These are phyloP conservation scores for Phrynocephalus forsythii DNA, from an alignment of 2,797 vertebrate species.

Conservation along the genomic window DNA sequence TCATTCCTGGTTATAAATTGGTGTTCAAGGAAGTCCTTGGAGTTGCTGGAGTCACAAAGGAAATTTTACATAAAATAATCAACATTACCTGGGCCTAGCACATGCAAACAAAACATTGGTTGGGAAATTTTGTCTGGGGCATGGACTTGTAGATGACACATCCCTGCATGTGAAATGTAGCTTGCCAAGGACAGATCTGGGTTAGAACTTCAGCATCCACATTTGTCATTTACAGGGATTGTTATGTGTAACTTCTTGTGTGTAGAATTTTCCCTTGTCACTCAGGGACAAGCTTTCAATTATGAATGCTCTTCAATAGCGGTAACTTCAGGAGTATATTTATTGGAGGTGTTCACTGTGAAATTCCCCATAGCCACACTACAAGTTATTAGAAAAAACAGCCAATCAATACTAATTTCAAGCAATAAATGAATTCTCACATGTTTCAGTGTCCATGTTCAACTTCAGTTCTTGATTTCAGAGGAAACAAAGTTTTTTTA, in stretches of 20 bases:
- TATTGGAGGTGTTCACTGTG: background rate
- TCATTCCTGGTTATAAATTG: background rate
- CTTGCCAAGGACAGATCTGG: background rate
- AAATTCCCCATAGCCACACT: background rate
- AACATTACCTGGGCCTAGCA: background rate
- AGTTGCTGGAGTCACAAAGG: slow-evolving; percentile 20
- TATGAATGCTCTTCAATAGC: background rate
- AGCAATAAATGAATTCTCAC: background rate
- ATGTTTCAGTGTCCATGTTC: background rate
- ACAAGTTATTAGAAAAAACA: background rate
- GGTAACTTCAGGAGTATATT: background rate
- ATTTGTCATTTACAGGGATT: background rate
- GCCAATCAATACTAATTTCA: background rate
- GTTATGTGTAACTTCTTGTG: too few species aligned
- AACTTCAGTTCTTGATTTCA: too few species aligned
- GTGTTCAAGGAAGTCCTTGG: slow-evolving; percentile 18
- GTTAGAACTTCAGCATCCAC: background rate
- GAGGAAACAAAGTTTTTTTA: too few species aligned
- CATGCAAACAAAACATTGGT: background rate
- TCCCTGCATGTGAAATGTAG: background rate
- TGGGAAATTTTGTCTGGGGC: background rate
- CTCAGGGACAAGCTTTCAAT: background rate
- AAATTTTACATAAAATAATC: slow-evolving; percentile 2
- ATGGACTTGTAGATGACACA: background rate
- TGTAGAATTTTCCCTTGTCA: too few species aligned